Base-by-base conservation (phyloP, 2,888 invertebrate genomes). In the Tuberolachnus salignus region DNA sequence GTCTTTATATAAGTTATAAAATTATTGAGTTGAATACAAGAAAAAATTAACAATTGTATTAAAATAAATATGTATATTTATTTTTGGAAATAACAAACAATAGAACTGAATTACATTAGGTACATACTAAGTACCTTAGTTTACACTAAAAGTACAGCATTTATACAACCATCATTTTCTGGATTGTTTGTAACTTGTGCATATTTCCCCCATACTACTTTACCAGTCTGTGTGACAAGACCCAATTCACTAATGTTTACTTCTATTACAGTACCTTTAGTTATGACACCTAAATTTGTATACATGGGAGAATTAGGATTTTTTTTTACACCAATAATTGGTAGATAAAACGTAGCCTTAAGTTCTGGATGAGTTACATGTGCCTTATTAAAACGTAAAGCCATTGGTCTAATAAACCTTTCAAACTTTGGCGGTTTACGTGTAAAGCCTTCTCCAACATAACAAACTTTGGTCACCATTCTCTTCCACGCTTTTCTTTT, bases 131-230 rank as follows among this genome's bases (percentile, higher is more conserved):
- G 71, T n/a, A n/a, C n/a, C n/a, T n/a, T n/a, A n/a, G n/a, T n/a
- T 91, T 90, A 98, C 82, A 99, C 94, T 86, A 99, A 89, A 81
- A 99, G 89, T 81, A 99, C 95, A 85, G 98, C 98, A 88, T 99
- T 99, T 81, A 99, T 97, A 85, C 98, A 98, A 21, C 99, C 99
- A 89, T 99, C 99, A 87, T 99, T 99, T 86, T 99, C 99, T 0
- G 99, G 99, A 87, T 98, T 95, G 86, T 99, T 99, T 0, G 98
- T 98, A 21, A 99, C 98, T 87, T 98, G 99, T 0, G 99, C 99
- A 86, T 97, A 99, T 88, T 99, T 99, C 81, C 98, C 99, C 99
- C 99, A 99, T 0, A 99, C 96, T 67, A 99, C 97, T 90, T 98
- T 99, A 81, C 99, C 99, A 11, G 95, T 94, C 86, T 98, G 97